phyloP scores from a whole-genome alignment of 1,140 invertebrate species.

The Grapholita molesta region DNA sequence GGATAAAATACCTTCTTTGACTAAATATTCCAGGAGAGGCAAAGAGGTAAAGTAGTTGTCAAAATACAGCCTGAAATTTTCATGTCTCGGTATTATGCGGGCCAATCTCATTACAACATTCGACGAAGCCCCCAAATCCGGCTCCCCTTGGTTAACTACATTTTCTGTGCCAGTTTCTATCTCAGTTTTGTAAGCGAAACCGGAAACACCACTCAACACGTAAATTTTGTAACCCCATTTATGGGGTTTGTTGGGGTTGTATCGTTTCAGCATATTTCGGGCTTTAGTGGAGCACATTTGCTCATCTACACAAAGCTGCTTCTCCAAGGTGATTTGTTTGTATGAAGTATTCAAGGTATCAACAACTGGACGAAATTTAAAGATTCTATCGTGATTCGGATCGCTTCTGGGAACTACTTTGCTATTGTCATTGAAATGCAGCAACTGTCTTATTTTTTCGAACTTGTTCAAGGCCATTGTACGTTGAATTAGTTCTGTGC shows the following conservation, averaged over 20 bases:
- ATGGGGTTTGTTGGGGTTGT: slow-evolving; percentile 40
- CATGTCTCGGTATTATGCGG: slow-evolving; percentile 6
- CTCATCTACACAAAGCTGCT: slow-evolving; percentile 38
- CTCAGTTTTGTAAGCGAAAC: slow-evolving; percentile 52
- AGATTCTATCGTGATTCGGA: slow-evolving; percentile 37
- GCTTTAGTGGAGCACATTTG: slow-evolving; percentile 46
- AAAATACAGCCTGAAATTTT: slow-evolving; percentile 41
- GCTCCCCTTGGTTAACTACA: slow-evolving; percentile 19
- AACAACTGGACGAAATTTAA: slow-evolving; percentile 37
- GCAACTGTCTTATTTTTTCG: slow-evolving; percentile 28
- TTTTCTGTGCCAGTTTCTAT: slow-evolving; percentile 35
- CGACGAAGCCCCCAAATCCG: slow-evolving; percentile 26
- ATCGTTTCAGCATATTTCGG: slow-evolving; percentile 31
- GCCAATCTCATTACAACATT: slow-evolving; percentile 18
- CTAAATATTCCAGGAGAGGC: slow-evolving; percentile 34
- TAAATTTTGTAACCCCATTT: slow-evolving; percentile 49
- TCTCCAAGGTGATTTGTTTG: slow-evolving; percentile 25
- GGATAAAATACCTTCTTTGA: slow-evolving; percentile 36
- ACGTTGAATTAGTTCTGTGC: slow-evolving; percentile 27
- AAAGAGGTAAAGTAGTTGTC: slow-evolving; percentile 53
- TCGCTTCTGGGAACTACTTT: slow-evolving; percentile 51
- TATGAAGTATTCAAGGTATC: slow-evolving; percentile 20
- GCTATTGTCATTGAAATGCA: slow-evolving; percentile 51
- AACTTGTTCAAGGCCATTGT: slow-evolving; percentile 29
- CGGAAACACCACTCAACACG: slow-evolving; percentile 55